Evolutionary conservation across 2,797 vertebrate species (phyloP).

Genomic region (Epinephelus malabaricus): DNA sequence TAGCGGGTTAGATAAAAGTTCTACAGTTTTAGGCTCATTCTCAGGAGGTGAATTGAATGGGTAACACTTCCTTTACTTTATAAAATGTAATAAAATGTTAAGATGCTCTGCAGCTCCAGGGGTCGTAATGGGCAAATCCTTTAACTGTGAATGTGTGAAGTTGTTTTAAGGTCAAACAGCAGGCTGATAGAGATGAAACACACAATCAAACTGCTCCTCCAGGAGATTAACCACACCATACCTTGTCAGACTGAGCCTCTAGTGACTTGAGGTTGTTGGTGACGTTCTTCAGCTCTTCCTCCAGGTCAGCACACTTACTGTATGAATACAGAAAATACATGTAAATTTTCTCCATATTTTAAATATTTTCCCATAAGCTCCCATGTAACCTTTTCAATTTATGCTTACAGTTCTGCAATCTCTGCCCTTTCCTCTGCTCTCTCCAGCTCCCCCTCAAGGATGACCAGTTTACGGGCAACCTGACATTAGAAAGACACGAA

Average conservation of each 20-base stretch:
- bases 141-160: not conserved
- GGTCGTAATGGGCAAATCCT: not conserved
- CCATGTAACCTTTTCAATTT: not conserved
- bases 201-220: not conserved
- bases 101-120: not conserved
- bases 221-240: constrained; percentile 45
- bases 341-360: too few species aligned
- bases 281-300: constrained; percentile 97
- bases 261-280: constrained; percentile 98
- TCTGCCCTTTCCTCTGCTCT: constrained; percentile 96
- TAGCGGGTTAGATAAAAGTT: not conserved
- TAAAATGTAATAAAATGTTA: not conserved
- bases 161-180: constrained; percentile 7
- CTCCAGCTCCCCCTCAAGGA: constrained; percentile 96
- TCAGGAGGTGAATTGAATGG: not conserved
- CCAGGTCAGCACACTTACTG: constrained; percentile 95
- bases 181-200: not conserved
- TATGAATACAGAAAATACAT: not conserved
- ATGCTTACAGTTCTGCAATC: constrained; percentile 94
- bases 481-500: constrained; percentile 64
- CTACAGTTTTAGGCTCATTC: not conserved
- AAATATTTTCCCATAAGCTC: not conserved
- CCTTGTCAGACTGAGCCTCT: constrained; percentile 98
- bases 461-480: constrained; percentile 97
- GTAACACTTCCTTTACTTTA: not conserved